phyloP scores from a whole-genome alignment of 2,888 invertebrate genomes.

The Metellina segmentata region DNA sequence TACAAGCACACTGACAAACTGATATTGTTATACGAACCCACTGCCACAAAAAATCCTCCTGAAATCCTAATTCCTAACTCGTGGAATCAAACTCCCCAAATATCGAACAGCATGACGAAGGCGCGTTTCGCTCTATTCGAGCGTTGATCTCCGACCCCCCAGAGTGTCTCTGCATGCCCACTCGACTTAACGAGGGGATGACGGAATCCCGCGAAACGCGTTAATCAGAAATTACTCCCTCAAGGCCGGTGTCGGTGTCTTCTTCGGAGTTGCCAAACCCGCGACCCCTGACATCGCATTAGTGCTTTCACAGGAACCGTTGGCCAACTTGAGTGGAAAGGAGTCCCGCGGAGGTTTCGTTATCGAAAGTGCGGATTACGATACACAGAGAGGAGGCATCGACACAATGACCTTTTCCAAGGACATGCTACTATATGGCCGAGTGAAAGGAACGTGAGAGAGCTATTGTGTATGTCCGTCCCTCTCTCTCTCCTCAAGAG shows the following conservation, averaged over 20 bases:
- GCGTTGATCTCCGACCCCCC: neutral
- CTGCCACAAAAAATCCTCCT: too few species aligned
- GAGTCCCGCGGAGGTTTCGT: neutral
- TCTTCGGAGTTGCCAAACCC: neutral
- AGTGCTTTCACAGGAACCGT: neutral
- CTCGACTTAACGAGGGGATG: neutral
- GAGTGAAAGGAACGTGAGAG: too few species aligned
- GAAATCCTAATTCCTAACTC: too few species aligned
- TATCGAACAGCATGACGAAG: too few species aligned
- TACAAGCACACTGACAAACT: too few species aligned
- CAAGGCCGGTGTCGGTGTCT: neutral
- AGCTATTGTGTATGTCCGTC: too few species aligned
- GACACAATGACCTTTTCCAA: slow-evolving; percentile 24
- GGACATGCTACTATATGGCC: neutral
- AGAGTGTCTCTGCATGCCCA: neutral
- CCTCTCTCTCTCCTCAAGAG: too few species aligned
- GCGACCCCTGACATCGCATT: neutral
- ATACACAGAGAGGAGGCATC: slow-evolving; percentile 9
- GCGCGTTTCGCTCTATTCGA: neutral
- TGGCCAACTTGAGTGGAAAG: neutral
- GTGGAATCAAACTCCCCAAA: too few species aligned
- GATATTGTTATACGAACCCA: too few species aligned
- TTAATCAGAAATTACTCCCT: neutral
- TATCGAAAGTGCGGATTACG: slow-evolving; percentile 7
- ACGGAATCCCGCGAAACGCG: neutral